These are phyloP conservation scores for Isoperla grammatica DNA, from an alignment of 2,888 invertebrate genomes.

Conservation along the genomic window DNA sequence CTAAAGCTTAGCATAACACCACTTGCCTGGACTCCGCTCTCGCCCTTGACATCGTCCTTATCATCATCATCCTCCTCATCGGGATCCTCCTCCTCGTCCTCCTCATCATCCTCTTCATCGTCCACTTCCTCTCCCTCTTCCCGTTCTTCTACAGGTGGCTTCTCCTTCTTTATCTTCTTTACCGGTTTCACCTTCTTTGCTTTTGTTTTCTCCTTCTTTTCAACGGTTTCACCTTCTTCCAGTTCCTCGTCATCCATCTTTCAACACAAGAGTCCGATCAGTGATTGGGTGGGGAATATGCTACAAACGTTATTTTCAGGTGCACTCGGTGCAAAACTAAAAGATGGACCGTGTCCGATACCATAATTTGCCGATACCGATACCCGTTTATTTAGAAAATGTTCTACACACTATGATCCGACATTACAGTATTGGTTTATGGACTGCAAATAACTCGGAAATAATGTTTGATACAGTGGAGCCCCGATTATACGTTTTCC, in stretches of 20 bases:
- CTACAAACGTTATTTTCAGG: too few relatives aligned
- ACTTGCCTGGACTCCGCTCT: conserved; percentile 23
- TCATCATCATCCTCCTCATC: conserved; percentile 12
- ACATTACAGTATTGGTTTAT: too few relatives aligned
- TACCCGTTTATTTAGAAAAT: too few relatives aligned
- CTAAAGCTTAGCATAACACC: too few relatives aligned
- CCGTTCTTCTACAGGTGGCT: conserved; percentile 8
- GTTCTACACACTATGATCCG: too few relatives aligned
- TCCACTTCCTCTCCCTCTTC: conserved; percentile 26
- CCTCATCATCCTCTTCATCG: conserved; percentile 22
- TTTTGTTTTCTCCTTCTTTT: conserved; percentile 26
- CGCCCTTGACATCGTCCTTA: conserved; percentile 21
- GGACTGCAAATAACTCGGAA: too few relatives aligned
- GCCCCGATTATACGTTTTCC: too few relatives aligned
- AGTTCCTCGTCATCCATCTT: conserved; percentile 21
- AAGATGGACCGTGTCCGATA: too few relatives aligned
- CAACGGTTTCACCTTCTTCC: conserved; percentile 25
- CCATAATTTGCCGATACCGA: too few relatives aligned
- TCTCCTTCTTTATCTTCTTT: conserved; percentile 20
- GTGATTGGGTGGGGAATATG: too few relatives aligned
- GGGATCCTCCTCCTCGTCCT: conserved; percentile 24
- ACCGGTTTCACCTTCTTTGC: background rate
- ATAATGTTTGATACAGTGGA: too few relatives aligned
- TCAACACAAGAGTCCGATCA: too few relatives aligned
- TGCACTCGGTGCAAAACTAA: background rate